Conservation (phyloP, 2,888 invertebrate species). For the Dryocosmus kuriphilus region DNA sequence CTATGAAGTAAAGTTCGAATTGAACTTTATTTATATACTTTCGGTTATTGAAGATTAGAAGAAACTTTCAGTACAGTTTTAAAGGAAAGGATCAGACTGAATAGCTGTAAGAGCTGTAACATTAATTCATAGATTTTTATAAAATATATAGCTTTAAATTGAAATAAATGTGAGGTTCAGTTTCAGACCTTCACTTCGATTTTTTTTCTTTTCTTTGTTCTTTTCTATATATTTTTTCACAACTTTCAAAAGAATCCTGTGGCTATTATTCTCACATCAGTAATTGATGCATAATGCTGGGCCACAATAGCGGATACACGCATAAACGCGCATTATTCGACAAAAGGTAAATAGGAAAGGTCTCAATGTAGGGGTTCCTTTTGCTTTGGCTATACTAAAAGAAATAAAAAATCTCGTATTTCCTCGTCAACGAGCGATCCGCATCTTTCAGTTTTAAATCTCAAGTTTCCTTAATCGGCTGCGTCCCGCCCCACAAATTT, state of each 20-base stretch:
- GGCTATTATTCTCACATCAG: slow-evolving; percentile 30
- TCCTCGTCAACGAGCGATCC: slow-evolving; percentile 37
- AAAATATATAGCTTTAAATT: no score
- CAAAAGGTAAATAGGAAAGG: slow-evolving; percentile 20
- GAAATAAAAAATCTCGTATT: slow-evolving; percentile 35
- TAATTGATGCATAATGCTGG: slow-evolving; percentile 39
- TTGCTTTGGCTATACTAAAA: slow-evolving; percentile 10
- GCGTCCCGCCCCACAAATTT: slow-evolving; percentile 68
- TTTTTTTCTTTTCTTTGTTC: slow-evolving; percentile 20
- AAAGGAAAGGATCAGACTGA: no score
- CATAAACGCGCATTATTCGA: slow-evolving; percentile 38
- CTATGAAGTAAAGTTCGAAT: no score
- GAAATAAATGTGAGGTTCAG: slow-evolving; percentile 8
- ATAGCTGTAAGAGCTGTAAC: no score
- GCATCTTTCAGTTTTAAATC: slow-evolving; percentile 46
- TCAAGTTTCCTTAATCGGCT: slow-evolving; percentile 66
- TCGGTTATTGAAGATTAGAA: no score
- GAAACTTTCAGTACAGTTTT: no score
- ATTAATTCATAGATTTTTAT: no score
- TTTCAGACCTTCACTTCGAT: neutral
- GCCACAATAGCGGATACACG: slow-evolving; percentile 33
- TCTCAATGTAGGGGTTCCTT: slow-evolving; percentile 14
- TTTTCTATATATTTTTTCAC: slow-evolving; percentile 35
- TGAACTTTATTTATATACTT: no score
- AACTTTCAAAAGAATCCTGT: slow-evolving; percentile 22